These are phyloP conservation scores for Atrichornis clamosus DNA, from an alignment of 2,113 vertebrate species.

Conservation along the genomic window DNA sequence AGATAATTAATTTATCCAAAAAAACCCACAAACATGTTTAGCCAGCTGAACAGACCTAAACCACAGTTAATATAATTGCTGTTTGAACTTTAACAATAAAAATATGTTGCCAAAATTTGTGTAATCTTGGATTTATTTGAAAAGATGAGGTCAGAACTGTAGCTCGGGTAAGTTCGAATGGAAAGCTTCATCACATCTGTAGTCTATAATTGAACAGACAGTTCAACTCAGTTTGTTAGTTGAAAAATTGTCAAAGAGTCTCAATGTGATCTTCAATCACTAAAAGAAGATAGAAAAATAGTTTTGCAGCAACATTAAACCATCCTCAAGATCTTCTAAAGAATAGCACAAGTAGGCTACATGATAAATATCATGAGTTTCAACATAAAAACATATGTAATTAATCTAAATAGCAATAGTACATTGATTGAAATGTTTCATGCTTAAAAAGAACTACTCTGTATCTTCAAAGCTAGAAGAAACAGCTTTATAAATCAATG, in stretches of 20 bases:
- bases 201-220: background rate
- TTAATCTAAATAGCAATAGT: background rate
- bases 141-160: conserved; percentile 26
- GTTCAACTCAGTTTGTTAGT: background rate
- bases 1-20: background rate
- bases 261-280: background rate
- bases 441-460: background rate
- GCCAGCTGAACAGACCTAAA: background rate
- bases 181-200: conserved; percentile 22
- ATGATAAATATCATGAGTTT: background rate
- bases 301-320: background rate
- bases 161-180: background rate
- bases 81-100: conserved; percentile 19
- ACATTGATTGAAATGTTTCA: background rate
- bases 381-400: background rate
- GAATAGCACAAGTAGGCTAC: background rate
- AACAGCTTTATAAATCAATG: background rate
- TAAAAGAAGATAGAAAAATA: background rate
- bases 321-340: background rate
- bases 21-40: background rate
- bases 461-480: background rate
- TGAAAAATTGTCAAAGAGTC: background rate
- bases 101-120: conserved; percentile 25
- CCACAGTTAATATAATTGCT: background rate
- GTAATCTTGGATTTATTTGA: conserved; percentile 14